Percentiles rank a stretch among this genome's conserved stretches.
Conservation (phyloP, 2,113 vertebrate genomes). For the Cepphus grylle region DNA sequence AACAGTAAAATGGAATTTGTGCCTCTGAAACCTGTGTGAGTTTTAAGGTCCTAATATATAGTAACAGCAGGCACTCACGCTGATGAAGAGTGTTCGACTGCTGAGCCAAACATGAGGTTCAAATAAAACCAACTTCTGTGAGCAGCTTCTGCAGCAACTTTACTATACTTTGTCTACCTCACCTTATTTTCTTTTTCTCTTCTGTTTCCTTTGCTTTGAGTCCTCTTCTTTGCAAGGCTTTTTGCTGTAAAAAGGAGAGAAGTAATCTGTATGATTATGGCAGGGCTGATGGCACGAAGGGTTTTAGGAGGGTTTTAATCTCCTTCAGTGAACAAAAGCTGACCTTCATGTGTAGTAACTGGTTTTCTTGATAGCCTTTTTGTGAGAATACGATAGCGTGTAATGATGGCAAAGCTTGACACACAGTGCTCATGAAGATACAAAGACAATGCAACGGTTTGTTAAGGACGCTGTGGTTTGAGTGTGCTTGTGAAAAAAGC, state of each 20-base stretch:
- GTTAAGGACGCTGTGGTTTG: background rate
- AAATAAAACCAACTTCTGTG: background rate
- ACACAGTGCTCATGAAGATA: background rate
- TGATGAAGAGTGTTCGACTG: background rate
- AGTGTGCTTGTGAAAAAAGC: background rate
- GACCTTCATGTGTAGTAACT: background rate
- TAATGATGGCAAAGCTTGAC: background rate
- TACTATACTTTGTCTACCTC: background rate
- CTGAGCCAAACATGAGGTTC: background rate
- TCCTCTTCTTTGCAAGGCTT: background rate
- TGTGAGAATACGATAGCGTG: background rate
- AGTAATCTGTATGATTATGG: background rate
- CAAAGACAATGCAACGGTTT: background rate
- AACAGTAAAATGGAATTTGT: background rate
- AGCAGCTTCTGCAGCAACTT: background rate
- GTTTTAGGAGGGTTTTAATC: background rate
- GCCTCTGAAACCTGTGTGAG: background rate
- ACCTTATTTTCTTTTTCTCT: background rate
- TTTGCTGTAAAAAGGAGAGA: background rate
- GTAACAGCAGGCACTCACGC: too few species aligned
- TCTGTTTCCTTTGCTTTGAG: background rate
- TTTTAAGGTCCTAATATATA: background rate
- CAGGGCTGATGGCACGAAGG: background rate
- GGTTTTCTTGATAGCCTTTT: background rate
- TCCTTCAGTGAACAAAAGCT: background rate